These are phyloP conservation scores for Podargus strigoides DNA, from an alignment of 2,797 vertebrate species.

Conservation along the genomic window DNA sequence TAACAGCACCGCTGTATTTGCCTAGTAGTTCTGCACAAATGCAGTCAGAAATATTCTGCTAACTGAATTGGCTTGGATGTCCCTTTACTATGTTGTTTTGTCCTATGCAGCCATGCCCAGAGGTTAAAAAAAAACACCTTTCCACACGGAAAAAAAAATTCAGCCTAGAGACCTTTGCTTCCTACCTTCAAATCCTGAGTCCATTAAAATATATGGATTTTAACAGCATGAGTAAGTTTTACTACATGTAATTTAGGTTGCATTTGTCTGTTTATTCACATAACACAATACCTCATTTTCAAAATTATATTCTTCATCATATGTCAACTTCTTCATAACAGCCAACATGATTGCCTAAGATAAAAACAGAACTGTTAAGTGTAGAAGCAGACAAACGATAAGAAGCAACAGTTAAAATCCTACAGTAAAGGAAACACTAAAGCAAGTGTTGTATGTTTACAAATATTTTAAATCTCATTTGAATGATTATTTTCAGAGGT, in stretches of 20 bases:
- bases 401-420: background rate
- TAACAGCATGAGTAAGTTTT: background rate
- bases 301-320: slow-evolving; percentile 99
- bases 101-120: background rate
- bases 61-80: background rate
- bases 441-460: background rate
- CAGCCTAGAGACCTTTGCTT: background rate
- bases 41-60: background rate
- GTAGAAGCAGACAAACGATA: background rate
- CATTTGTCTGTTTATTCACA: background rate
- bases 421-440: background rate
- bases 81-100: background rate
- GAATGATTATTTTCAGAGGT: background rate
- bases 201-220: background rate
- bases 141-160: background rate
- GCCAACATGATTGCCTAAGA: slow-evolving; percentile 92
- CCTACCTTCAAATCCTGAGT: background rate
- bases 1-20: background rate
- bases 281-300: slow-evolving; percentile 88
- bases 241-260: background rate
- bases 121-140: background rate
- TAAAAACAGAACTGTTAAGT: slow-evolving; percentile 12
- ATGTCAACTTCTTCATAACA: slow-evolving; percentile 97
- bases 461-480: background rate
- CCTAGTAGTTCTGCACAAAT: background rate